A percentile compares a stretch with the other conserved stretches of the same genome.
Conservation (phyloP, 2,797 vertebrate genomes). For the Gobio occitaniae region DNA sequence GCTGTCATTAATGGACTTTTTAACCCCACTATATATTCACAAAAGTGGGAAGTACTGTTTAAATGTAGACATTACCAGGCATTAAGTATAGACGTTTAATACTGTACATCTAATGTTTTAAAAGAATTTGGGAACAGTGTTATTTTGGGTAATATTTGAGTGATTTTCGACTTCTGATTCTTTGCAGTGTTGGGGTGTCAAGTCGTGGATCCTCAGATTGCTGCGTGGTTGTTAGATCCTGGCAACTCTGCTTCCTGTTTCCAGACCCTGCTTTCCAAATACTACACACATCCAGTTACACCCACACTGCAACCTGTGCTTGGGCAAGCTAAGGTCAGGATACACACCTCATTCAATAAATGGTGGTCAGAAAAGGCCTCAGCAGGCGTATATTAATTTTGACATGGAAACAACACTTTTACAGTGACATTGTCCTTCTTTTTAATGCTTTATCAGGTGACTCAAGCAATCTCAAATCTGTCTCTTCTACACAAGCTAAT, state of each 20-base stretch:
- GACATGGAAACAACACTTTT: neutral
- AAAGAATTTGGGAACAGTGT: too few relatives aligned
- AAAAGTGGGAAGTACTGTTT: neutral
- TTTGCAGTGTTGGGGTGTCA: constrained; percentile 78
- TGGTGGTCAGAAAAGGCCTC: neutral
- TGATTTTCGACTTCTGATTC: neutral
- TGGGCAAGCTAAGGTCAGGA: constrained; percentile 67
- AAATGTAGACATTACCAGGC: neutral
- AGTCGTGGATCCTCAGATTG: constrained; percentile 89
- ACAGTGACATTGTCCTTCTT: neutral
- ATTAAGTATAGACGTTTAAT: neutral
- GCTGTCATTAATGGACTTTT: neutral
- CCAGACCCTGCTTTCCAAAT: constrained; percentile 81
- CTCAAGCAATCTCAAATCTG: constrained; percentile 69
- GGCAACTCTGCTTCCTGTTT: constrained; percentile 81
- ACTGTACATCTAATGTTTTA: too few relatives aligned
- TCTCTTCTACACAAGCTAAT: constrained; percentile 73
- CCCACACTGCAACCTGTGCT: constrained; percentile 35
- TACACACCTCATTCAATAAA: constrained; percentile 17
- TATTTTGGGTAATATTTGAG: neutral
- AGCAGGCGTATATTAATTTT: neutral
- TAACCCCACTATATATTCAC: neutral
- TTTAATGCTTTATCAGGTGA: constrained; percentile 63
- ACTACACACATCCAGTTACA: constrained; percentile 66
- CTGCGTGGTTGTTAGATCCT: constrained; percentile 91